Evolutionary conservation across 2,888 invertebrate genomes (phyloP).

Genomic region (Neoaliturus tenellus): DNA sequence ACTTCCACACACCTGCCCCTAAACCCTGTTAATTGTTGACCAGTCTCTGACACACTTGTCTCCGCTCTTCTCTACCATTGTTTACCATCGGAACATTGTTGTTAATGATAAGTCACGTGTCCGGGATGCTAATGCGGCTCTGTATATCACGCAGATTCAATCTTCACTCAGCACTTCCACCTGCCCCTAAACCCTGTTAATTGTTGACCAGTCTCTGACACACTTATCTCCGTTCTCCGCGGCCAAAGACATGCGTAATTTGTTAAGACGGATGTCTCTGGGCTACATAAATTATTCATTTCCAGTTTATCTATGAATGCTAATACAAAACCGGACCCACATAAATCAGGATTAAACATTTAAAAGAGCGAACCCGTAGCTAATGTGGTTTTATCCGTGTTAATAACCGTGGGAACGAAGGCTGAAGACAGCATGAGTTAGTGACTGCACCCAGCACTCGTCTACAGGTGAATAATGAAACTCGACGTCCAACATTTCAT

Average conservation of each 20-base stretch:
- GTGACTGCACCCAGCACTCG: background rate
- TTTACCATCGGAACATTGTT: background rate
- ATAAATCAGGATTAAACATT: slow-evolving; percentile 43
- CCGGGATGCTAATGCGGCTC: background rate
- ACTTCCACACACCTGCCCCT: background rate
- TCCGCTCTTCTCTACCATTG: background rate
- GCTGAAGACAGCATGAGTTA: slow-evolving; percentile 10
- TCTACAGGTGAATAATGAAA: background rate
- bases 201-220: slow-evolving; percentile 1
- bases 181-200: background rate
- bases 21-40: slow-evolving; percentile 30
- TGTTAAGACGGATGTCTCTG: slow-evolving; percentile 14
- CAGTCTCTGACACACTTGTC: too few species aligned
- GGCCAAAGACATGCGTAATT: slow-evolving; percentile 17
- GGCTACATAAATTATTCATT: slow-evolving; percentile 36
- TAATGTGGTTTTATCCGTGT: slow-evolving; percentile 34
- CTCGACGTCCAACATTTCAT: slow-evolving; percentile 8
- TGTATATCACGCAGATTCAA: slow-evolving; percentile 18
- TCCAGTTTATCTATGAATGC: slow-evolving; percentile 34
- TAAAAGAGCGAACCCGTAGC: slow-evolving; percentile 22
- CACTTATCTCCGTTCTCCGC: background rate
- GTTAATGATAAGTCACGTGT: slow-evolving; percentile 21
- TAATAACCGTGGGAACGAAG: slow-evolving; percentile 7
- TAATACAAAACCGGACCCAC: slow-evolving; percentile 36
- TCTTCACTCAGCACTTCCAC: background rate